These are phyloP conservation scores for Cladopsammia gracilis DNA, from an alignment of 64 coral and sea anemone genomes.

Conservation along the genomic window DNA sequence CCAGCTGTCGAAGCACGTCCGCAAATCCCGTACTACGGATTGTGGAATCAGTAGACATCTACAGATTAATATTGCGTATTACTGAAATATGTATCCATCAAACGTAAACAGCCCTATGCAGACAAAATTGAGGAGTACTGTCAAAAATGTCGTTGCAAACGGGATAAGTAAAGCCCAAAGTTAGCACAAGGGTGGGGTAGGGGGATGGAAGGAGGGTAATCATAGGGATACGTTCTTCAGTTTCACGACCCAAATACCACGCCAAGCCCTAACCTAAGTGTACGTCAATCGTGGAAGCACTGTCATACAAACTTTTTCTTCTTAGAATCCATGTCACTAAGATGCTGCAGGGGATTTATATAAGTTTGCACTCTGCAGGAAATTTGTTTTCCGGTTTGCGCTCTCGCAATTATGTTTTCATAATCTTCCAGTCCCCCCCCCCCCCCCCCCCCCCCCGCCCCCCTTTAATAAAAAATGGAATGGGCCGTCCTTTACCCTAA, in stretches of 20 bases:
- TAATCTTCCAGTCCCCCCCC: too few species aligned
- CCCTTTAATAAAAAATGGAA: too few species aligned
- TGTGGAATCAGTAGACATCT: slow-evolving; percentile 59
- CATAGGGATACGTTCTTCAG: background rate
- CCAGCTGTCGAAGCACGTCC: slow-evolving; percentile 51
- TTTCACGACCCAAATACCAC: slow-evolving; percentile 1
- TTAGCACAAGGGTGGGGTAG: slow-evolving; percentile 10
- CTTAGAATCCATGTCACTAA: too few species aligned
- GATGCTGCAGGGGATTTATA: too few species aligned
- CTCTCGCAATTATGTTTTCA: too few species aligned
- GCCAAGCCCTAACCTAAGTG: slow-evolving; percentile 22
- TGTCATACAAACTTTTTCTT: slow-evolving; percentile 31
- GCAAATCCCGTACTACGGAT: slow-evolving; percentile 43
- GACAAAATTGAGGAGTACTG: slow-evolving; percentile 34
- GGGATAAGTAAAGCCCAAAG: background rate
- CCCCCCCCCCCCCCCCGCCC: too few species aligned
- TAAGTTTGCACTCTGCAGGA: too few species aligned
- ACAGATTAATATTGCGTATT: too few species aligned
- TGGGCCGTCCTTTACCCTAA: too few species aligned
- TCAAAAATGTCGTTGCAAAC: background rate
- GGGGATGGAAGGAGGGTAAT: background rate
- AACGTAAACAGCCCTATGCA: slow-evolving; percentile 50
- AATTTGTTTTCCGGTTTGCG: too few species aligned
- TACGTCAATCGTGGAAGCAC: background rate
- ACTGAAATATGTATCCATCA: slow-evolving; percentile 54